Evolutionary conservation across 2,888 invertebrate genomes (phyloP).

Genomic region (Nephrocerus scutellatus): DNA sequence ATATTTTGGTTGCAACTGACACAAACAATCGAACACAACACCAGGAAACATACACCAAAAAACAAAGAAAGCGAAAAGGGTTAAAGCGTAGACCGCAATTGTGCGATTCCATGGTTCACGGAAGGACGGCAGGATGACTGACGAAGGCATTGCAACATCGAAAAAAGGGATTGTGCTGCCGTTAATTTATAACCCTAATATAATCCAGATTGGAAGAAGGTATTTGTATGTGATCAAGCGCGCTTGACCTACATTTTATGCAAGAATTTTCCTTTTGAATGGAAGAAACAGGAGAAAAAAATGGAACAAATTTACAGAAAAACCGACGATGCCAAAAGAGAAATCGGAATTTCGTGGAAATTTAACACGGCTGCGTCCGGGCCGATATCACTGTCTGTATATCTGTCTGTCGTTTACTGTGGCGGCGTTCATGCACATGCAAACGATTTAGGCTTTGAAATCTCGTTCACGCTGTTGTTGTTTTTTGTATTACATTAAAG

Average conservation of each 20-base stretch:
- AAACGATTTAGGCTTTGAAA: too few species aligned
- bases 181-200: too few species aligned
- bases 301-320: constrained; percentile 3
- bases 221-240: too few species aligned
- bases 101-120: constrained; percentile 8
- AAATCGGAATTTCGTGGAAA: constrained; percentile 20
- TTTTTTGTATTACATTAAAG: too few species aligned
- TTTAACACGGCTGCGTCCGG: constrained; percentile 20
- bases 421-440: too few species aligned
- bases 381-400: too few species aligned
- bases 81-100: constrained; percentile 17
- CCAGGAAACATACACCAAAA: constrained; percentile 21
- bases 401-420: too few species aligned
- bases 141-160: neutral
- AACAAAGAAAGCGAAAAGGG: constrained; percentile 22
- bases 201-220: too few species aligned
- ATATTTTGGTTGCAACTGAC: constrained; percentile 36
- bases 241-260: constrained; percentile 18
- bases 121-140: constrained; percentile 1
- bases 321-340: constrained; percentile 12
- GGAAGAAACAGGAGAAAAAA: constrained; percentile 6
- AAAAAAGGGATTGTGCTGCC: neutral
- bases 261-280: constrained; percentile 9
- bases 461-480: too few species aligned
- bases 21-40: constrained; percentile 21